These are phyloP conservation scores for Acipenser ruthenus DNA, from an alignment of 2,797 vertebrate species.

Conservation along the genomic window DNA sequence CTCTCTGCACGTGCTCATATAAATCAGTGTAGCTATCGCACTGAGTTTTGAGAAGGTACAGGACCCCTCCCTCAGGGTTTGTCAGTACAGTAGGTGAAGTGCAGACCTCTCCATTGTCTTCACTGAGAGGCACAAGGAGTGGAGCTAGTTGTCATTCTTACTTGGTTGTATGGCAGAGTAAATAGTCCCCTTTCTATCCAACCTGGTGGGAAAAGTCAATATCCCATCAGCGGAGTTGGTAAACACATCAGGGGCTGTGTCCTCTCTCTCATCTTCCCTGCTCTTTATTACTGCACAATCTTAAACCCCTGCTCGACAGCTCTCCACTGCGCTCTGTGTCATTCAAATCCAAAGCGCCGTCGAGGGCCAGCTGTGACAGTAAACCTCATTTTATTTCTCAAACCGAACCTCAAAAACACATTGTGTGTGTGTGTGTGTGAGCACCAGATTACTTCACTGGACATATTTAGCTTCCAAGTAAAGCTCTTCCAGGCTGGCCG, in stretches of 20 bases:
- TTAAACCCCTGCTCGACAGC: slow-evolving; percentile 55
- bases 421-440: background rate
- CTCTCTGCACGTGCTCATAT: too few relatives aligned
- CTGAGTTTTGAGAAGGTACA: background rate
- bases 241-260: slow-evolving; percentile 67
- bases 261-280: slow-evolving; percentile 60
- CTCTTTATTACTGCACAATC: slow-evolving; percentile 49
- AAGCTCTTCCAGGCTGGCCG: background rate
- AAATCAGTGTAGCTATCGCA: background rate
- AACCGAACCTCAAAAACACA: background rate
- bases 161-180: slow-evolving; percentile 61
- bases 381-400: slow-evolving; percentile 5
- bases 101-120: slow-evolving; percentile 38
- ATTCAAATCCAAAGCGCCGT: slow-evolving; percentile 48
- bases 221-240: slow-evolving; percentile 72
- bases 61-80: too few relatives aligned
- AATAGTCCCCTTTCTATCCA: slow-evolving; percentile 73
- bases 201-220: slow-evolving; percentile 78
- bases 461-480: background rate
- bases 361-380: slow-evolving; percentile 16
- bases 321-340: slow-evolving; percentile 50
- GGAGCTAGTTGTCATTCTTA: slow-evolving; percentile 61
- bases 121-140: slow-evolving; percentile 47
- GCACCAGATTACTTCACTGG: background rate
- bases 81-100: background rate